These are phyloP conservation scores for Chorisops tibialis DNA, from an alignment of 2,888 invertebrate genomes.

Conservation along the genomic window DNA sequence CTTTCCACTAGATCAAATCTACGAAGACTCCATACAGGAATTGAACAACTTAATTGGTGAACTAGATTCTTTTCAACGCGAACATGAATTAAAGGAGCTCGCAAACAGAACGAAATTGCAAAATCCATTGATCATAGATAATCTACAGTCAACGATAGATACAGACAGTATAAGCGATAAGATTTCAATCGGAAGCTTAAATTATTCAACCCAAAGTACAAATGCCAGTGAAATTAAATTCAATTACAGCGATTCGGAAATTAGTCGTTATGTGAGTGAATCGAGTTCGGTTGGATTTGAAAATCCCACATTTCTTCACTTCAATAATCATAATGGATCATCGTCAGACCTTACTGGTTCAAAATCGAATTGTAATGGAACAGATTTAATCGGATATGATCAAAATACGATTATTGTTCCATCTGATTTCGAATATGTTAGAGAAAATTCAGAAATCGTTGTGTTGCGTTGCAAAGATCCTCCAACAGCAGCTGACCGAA, in stretches of 20 bases:
- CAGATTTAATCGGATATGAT: not conserved
- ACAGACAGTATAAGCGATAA: constrained; percentile 37
- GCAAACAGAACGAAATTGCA: constrained; percentile 25
- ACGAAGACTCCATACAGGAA: constrained; percentile 54
- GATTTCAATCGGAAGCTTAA: constrained; percentile 37
- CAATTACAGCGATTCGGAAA: constrained; percentile 47
- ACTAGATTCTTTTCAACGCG: constrained; percentile 53
- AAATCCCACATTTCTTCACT: constrained; percentile 51
- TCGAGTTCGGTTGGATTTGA: constrained; percentile 50
- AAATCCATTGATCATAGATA: constrained; percentile 17
- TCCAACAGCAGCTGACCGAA: constrained; percentile 25
- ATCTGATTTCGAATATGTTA: constrained; percentile 49
- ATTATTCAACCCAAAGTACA: constrained; percentile 40
- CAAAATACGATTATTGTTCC: constrained; percentile 36
- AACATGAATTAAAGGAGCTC: constrained; percentile 48
- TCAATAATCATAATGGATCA: constrained; percentile 37
- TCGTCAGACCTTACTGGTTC: too few species aligned
- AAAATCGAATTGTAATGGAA: constrained; percentile 21
- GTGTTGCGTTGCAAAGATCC: constrained; percentile 48
- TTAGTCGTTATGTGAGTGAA: constrained; percentile 50
- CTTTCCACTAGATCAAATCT: constrained; percentile 48
- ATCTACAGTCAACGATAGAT: constrained; percentile 4
- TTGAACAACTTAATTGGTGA: constrained; percentile 54
- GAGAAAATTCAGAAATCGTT: constrained; percentile 51
- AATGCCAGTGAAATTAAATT: constrained; percentile 36